A percentile compares a stretch with the other conserved stretches of the same genome.
These are phyloP conservation scores for Bradynema listronoti DNA, from an alignment of 1,140 invertebrate genomes.

Conservation along the genomic window DNA sequence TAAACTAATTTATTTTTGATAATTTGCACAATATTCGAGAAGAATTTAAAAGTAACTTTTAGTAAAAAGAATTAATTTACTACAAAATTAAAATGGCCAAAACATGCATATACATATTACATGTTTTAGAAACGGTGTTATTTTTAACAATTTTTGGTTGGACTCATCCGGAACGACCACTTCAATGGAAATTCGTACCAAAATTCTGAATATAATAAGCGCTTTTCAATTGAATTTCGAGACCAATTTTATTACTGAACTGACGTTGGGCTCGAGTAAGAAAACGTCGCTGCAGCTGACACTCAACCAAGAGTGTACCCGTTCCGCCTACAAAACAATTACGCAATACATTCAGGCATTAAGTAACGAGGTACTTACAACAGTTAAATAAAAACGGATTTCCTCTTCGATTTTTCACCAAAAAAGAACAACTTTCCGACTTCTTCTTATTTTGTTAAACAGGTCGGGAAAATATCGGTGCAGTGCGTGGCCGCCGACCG, in stretches of 20 bases:
- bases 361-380: no score
- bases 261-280: conserved; percentile 20
- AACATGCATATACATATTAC: conserved; percentile 9
- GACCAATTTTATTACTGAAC: conserved; percentile 11
- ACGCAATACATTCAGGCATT: no score
- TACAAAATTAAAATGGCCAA: not conserved
- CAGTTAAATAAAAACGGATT: no score
- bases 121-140: conserved; percentile 28
- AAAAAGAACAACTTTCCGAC: no score
- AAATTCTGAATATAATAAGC: conserved; percentile 27
- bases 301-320: conserved; percentile 30
- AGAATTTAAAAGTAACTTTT: no score
- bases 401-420: no score
- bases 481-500: conserved; percentile 25
- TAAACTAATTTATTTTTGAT: no score
- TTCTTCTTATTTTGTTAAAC: no score
- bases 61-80: not conserved
- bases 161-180: not conserved
- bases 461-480: conserved; percentile 19
- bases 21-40: no score
- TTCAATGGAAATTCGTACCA: conserved; percentile 16
- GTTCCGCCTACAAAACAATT: conserved; percentile 26
- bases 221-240: conserved; percentile 24
- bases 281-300: conserved; percentile 25
- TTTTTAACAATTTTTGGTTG: conserved; percentile 27